Evolutionary conservation across 2,797 vertebrate genomes (phyloP).

Genomic region (Catostomus latipinnis): DNA sequence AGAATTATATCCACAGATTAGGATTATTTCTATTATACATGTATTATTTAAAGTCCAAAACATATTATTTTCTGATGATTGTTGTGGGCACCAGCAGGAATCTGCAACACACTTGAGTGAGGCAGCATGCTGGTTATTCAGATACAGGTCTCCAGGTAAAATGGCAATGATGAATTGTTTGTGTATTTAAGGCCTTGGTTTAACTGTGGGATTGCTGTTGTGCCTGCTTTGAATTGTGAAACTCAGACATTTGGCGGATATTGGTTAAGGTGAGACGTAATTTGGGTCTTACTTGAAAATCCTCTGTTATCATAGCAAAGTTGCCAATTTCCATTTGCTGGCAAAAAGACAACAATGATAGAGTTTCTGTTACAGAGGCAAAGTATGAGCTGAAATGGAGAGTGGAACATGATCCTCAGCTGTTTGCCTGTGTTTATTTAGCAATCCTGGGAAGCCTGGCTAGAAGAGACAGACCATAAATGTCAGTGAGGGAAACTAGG

Average conservation of each 20-base stretch:
- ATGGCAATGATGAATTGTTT: constrained; percentile 39
- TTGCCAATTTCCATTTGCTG: constrained; percentile 56
- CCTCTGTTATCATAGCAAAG: constrained; percentile 54
- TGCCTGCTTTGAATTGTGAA: constrained; percentile 54
- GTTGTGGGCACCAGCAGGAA: background rate
- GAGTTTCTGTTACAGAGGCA: constrained; percentile 59
- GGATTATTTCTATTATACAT: background rate
- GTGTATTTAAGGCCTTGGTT: constrained; percentile 33
- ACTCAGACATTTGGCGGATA: constrained; percentile 50
- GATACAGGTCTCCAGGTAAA: constrained; percentile 34
- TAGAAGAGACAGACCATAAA: constrained; percentile 56
- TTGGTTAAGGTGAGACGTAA: constrained; percentile 40
- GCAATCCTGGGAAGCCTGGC: constrained; percentile 49
- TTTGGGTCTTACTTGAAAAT: constrained; percentile 54
- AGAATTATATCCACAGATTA: background rate
- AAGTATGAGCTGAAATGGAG: constrained; percentile 53
- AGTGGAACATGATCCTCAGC: constrained; percentile 54
- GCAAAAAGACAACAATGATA: constrained; percentile 43
- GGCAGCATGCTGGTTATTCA: constrained; percentile 26
- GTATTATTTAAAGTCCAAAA: background rate
- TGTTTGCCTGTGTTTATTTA: constrained; percentile 63
- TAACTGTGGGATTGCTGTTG: constrained; percentile 34
- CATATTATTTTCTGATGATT: background rate
- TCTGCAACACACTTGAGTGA: background rate
- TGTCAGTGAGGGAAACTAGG: constrained; percentile 44